phyloP scores from a whole-genome alignment of 2,113 vertebrate genomes.

The Sebastes schlegelii region DNA sequence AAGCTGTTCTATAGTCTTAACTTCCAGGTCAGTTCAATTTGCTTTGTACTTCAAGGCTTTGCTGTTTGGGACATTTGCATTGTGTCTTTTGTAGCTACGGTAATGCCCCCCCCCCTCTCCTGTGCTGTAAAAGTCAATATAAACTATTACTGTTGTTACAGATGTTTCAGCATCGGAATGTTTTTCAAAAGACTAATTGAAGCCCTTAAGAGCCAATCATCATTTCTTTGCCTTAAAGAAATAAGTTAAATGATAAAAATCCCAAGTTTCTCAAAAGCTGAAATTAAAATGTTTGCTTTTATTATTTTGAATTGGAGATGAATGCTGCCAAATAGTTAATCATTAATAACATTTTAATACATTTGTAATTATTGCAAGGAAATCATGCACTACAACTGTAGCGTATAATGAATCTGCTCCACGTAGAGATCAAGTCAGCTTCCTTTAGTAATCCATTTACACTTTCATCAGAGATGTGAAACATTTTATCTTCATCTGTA shows the following conservation, averaged over 20 bases:
- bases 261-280: background rate
- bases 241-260: background rate
- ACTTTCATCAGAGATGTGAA: background rate
- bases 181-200: background rate
- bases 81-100: background rate
- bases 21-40: slow-evolving; percentile 89
- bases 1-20: slow-evolving; percentile 99
- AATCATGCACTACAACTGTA: background rate
- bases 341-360: background rate
- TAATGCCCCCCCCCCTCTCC: too few relatives aligned
- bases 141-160: too few relatives aligned
- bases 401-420: background rate
- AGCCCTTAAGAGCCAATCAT: background rate
- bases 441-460: background rate
- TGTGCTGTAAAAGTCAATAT: too few relatives aligned
- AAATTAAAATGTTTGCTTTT: background rate
- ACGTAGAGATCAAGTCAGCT: background rate
- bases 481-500: background rate
- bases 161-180: background rate
- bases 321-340: background rate
- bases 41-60: background rate
- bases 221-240: background rate
- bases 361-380: background rate
- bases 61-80: background rate
- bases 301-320: background rate